These are phyloP conservation scores for Monochamus saltuarius DNA, from an alignment of 1,140 invertebrate genomes.

Conservation along the genomic window DNA sequence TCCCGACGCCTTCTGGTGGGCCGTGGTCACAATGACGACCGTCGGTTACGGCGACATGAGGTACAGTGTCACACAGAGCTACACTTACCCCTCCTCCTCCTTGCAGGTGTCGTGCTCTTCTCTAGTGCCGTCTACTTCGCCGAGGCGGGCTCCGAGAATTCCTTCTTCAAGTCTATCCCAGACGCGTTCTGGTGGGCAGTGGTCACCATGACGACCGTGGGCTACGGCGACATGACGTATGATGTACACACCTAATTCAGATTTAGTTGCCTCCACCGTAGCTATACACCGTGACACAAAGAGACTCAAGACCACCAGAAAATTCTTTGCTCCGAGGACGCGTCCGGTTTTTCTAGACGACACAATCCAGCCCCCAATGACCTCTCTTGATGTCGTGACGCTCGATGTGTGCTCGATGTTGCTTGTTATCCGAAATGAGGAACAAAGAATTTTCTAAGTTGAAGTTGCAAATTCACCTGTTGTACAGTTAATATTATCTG, in stretches of 20 bases:
- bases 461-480: conserved; percentile 22
- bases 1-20: conserved; percentile 97
- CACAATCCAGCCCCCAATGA: conserved; percentile 26
- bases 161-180: conserved; percentile 98
- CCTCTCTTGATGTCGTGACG: conserved; percentile 37
- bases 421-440: conserved; percentile 36
- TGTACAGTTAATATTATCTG: background rate
- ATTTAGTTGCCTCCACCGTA: conserved; percentile 56
- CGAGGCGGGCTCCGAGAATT: conserved; percentile 95
- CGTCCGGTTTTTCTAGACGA: conserved; percentile 31
- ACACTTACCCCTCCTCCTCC: conserved; percentile 47
- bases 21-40: conserved; percentile 90
- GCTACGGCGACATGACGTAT: conserved; percentile 99
- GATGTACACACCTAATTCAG: conserved; percentile 73
- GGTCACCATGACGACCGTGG: conserved; percentile 99
- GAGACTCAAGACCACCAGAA: conserved; percentile 32
- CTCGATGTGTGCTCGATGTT: conserved; percentile 40
- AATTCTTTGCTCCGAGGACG: conserved; percentile 50
- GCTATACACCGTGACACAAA: conserved; percentile 20
- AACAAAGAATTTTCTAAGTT: conserved; percentile 54
- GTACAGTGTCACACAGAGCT: conserved; percentile 58
- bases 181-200: conserved; percentile 99
- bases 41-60: conserved; percentile 98
- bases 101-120: conserved; percentile 98
- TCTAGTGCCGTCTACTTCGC: conserved; percentile 99